phyloP scores from a whole-genome alignment of 2,797 vertebrate genomes.

The Sebastes flavidus region DNA sequence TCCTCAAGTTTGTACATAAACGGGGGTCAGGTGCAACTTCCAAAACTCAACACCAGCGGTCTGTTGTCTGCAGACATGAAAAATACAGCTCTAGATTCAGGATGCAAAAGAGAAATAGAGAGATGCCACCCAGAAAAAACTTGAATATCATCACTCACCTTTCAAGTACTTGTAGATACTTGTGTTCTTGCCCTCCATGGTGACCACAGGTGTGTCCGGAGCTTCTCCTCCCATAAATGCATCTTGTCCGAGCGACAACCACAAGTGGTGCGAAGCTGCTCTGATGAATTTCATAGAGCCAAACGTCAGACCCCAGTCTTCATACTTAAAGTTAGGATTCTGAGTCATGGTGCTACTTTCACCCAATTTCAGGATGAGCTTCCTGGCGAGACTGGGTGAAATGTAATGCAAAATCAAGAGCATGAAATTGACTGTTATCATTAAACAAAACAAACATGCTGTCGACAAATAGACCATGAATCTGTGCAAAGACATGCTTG shows the following conservation, averaged over 20 bases:
- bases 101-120: background rate
- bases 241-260: constrained; percentile 85
- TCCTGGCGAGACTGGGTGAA: constrained; percentile 80
- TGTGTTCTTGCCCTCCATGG: constrained; percentile 64
- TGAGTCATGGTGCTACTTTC: constrained; percentile 78
- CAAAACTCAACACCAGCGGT: constrained; percentile 92
- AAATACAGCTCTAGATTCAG: background rate
- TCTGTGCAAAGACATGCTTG: constrained; percentile 59
- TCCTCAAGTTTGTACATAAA: constrained; percentile 91
- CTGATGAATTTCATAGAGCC: constrained; percentile 77
- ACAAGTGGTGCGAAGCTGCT: constrained; percentile 75
- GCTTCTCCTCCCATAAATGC: constrained; percentile 82
- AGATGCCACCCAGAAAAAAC: fast-evolving
- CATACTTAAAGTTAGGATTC: constrained; percentile 86
- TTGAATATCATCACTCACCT: constrained; percentile 69
- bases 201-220: constrained; percentile 86
- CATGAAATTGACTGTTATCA: background rate
- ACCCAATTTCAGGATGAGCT: constrained; percentile 77
- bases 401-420: constrained; percentile 72
- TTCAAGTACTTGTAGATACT: constrained; percentile 81
- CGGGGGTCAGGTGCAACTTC: constrained; percentile 96
- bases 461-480: constrained; percentile 38
- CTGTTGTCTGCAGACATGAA: constrained; percentile 76
- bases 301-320: constrained; percentile 90
- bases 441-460: background rate